A percentile compares a stretch with the other conserved stretches of the same genome.
Conservation (phyloP, 2,113 vertebrate genomes). For the Urocitellus parryii region DNA sequence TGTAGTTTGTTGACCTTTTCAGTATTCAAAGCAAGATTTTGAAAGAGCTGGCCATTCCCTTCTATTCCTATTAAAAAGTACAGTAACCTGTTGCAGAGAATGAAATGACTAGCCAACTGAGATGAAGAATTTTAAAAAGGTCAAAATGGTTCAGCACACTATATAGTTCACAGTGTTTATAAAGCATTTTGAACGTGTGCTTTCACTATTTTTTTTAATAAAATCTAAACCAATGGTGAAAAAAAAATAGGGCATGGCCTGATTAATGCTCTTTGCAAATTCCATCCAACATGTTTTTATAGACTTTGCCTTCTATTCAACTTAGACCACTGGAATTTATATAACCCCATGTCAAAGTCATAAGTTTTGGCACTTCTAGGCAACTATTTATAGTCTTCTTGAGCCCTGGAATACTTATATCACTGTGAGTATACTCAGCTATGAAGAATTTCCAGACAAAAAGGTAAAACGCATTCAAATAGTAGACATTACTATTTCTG, state of each 20-base stretch:
- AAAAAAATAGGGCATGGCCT: conserved; percentile 71
- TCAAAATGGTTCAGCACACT: conserved; percentile 77
- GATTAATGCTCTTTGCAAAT: conserved; percentile 59
- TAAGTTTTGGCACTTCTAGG: conserved; percentile 43
- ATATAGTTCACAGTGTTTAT: conserved; percentile 63
- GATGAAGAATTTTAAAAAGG: conserved; percentile 87
- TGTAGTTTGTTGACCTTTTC: conserved; percentile 87
- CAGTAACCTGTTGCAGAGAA: conserved; percentile 76
- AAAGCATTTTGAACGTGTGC: conserved; percentile 65
- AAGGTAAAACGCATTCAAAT: conserved; percentile 80
- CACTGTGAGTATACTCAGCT: conserved; percentile 68
- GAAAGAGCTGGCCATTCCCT: conserved; percentile 83
- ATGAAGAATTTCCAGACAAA: conserved; percentile 60
- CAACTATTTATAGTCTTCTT: conserved; percentile 68
- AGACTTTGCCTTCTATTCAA: conserved; percentile 67
- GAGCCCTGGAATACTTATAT: neutral
- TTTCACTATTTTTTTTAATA: conserved; percentile 68
- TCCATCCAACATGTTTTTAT: conserved; percentile 32
- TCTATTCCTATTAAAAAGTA: conserved; percentile 82
- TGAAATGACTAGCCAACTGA: conserved; percentile 76
- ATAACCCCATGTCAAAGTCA: conserved; percentile 9
- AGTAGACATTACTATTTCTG: conserved; percentile 72
- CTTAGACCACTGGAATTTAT: conserved; percentile 55
- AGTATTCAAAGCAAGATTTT: conserved; percentile 85
- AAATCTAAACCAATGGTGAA: conserved; percentile 64